A percentile compares a stretch with the other conserved stretches of the same genome.
Conservation (phyloP, 2,797 vertebrate genomes). For the Falco berigora region DNA sequence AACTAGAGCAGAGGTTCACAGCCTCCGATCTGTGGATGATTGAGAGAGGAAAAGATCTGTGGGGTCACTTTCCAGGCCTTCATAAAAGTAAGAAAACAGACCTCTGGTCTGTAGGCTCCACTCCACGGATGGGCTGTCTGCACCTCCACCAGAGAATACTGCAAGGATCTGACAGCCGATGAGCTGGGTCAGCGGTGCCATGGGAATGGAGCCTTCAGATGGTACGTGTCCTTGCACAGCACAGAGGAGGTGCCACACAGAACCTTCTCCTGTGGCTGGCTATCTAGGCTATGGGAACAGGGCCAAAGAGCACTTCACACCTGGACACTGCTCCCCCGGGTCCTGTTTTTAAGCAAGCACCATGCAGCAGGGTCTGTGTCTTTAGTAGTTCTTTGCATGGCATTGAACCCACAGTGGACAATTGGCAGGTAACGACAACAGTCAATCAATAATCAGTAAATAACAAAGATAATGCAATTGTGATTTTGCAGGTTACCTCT, state of each 20-base stretch:
- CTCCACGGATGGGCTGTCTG: slow-evolving; percentile 1
- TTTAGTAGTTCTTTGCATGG: neutral
- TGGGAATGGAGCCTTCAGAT: neutral
- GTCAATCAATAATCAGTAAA: neutral
- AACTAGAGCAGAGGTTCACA: neutral
- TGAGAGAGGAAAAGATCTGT: neutral
- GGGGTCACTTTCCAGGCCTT: neutral
- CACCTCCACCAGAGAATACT: neutral
- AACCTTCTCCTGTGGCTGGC: neutral
- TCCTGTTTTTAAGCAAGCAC: neutral
- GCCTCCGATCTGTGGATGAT: neutral
- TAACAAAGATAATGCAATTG: neutral
- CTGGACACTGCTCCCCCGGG: neutral
- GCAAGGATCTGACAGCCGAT: neutral
- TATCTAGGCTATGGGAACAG: neutral
- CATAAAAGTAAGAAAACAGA: slow-evolving; percentile 3
- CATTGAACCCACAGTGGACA: neutral
- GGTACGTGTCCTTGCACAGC: neutral
- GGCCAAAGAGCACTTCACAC: neutral
- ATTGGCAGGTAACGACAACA: neutral
- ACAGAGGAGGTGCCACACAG: neutral
- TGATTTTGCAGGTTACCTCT: neutral
- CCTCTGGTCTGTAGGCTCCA: neutral
- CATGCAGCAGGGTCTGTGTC: neutral
- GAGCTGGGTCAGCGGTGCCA: neutral